Base-by-base conservation (phyloP, 1,140 invertebrate species). In the Pteromalus puparum region DNA sequence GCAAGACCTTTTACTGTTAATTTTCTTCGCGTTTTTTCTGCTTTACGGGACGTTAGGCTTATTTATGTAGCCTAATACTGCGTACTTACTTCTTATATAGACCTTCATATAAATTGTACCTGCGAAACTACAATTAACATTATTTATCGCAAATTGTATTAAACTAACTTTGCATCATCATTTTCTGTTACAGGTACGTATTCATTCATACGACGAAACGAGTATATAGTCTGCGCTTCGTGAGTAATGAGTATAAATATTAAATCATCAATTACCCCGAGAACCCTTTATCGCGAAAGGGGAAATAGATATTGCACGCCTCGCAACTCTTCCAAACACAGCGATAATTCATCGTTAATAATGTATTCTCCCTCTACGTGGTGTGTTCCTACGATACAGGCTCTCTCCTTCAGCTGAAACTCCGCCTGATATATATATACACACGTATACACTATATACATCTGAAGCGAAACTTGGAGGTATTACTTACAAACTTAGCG, bases 131-230 rank as follows among this genome's bases (percentile, higher is more conserved):
- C 9, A 42, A 42, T 42, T 7, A 42, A 42, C 38, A 42, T 42
- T 42, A 10, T 12, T 42, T 42, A 42, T 42, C 10, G 38, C 38
- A 9, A 9, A 10, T 42, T 1, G 6, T 1, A 9, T 42, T 34
- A 34, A 42, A 42, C 38, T 61, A 61, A 61, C 18, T n/a, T n/a
- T 18, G 5, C 7, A 70, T 70, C 13, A 21, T 21, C 0, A 4
- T 38, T 42, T 75, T 34, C 38, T 75, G 38, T 75, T 75, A 24
- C 73, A 75, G 73, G 73, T 75, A 75, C 18, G 73, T 75, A 75
- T 46, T 42, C 3, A 75, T 42, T 46, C 9, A 1, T 30, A n/a
- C 0, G 26, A 26, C 38, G 21, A 38, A 61, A n/a, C 18, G 21
- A 7, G 18, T 61, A n/a, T n/a, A n/a, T n/a, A 21, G 53, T 2